phyloP scores from a whole-genome alignment of 2,797 vertebrate genomes.

The Falco berigora region DNA sequence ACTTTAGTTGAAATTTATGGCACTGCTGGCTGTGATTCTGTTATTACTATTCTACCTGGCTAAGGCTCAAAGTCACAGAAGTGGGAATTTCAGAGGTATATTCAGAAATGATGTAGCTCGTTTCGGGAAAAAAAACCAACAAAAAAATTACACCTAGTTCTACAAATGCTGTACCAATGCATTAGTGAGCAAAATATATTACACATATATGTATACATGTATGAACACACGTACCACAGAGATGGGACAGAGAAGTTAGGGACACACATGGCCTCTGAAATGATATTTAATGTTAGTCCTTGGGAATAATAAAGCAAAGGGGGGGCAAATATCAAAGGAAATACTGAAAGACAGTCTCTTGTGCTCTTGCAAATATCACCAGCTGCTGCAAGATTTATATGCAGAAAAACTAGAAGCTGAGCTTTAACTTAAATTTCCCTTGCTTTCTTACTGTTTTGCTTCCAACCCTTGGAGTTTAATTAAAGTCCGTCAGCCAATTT shows the following conservation, averaged over 20 bases:
- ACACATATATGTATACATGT: not conserved
- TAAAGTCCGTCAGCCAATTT: not conserved
- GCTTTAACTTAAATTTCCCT: not conserved
- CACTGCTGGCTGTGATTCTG: not conserved
- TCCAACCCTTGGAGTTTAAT: constrained; percentile 34
- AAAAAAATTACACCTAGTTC: not conserved
- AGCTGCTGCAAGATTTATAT: constrained; percentile 36
- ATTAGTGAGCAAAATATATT: not conserved
- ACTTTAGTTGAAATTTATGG: constrained; percentile 53
- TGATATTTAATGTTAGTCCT: not conserved
- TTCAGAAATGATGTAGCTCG: constrained; percentile 18
- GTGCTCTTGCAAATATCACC: constrained; percentile 21
- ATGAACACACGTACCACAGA: not conserved
- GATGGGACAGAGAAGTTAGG: not conserved
- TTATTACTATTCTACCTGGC: constrained; percentile 61
- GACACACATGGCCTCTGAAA: not conserved
- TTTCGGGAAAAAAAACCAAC: accelerated
- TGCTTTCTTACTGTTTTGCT: constrained; percentile 9
- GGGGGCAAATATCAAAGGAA: not conserved
- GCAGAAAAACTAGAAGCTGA: not conserved
- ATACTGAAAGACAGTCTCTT: not conserved
- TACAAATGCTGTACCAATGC: not conserved
- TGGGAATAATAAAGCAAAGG: constrained; percentile 17
- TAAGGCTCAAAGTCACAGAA: constrained; percentile 31
- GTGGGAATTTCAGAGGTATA: constrained; percentile 41